A percentile compares a stretch with the other conserved stretches of the same genome.
Conservation (phyloP, 2,113 vertebrate genomes). For the Sinosuthora webbiana region DNA sequence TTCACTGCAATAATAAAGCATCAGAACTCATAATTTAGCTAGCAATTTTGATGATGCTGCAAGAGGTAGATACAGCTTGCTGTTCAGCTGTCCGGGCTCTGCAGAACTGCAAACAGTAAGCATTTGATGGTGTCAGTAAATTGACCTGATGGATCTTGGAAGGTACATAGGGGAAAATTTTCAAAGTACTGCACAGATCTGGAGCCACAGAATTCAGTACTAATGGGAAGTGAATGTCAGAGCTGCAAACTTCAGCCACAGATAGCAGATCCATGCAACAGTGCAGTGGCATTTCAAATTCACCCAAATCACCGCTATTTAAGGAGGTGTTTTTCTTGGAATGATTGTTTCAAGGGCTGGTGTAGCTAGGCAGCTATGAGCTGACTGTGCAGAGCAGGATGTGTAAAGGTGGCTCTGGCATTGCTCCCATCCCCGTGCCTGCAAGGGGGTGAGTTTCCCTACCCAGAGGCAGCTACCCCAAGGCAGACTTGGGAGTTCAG, state of each 20-base stretch:
- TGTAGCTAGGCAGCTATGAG: not conserved
- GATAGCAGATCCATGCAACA: not conserved
- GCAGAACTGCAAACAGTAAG: constrained; percentile 28
- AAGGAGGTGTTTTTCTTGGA: constrained; percentile 4
- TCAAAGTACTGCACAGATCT: not conserved
- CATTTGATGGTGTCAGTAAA: constrained; percentile 52
- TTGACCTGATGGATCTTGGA: constrained; percentile 36
- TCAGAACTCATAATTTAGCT: constrained; percentile 52
- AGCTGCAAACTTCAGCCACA: not conserved
- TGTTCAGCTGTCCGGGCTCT: constrained; percentile 36
- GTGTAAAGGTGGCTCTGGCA: not conserved
- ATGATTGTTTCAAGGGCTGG: not conserved
- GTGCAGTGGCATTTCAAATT: fast-evolving
- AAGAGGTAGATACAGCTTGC: constrained; percentile 34
- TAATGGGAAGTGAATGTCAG: not conserved
- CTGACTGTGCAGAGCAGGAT: not conserved
- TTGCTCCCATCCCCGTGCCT: not conserved
- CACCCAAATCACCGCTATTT: not conserved
- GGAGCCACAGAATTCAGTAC: not conserved
- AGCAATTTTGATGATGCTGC: constrained; percentile 59
- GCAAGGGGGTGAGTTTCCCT: not conserved
- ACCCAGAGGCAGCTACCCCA: not conserved
- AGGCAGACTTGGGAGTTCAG: not conserved
- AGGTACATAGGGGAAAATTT: not conserved
- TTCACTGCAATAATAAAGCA: constrained; percentile 44